Conservation (phyloP, 2,888 invertebrate species). For the Mimas tiliae region DNA sequence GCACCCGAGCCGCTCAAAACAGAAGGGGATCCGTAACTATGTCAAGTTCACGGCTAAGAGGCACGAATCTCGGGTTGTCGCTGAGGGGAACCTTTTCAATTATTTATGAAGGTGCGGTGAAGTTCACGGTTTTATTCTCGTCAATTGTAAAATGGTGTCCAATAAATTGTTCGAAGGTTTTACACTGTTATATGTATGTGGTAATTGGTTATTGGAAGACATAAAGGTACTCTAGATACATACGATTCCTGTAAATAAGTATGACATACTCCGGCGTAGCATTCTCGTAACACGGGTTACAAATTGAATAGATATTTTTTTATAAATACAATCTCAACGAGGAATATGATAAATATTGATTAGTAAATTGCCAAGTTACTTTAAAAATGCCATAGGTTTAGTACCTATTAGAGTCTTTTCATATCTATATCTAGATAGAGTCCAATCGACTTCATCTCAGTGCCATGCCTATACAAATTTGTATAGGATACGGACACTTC, state of each 20-base stretch:
- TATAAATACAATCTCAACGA: too few species aligned
- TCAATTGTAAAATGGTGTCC: background rate
- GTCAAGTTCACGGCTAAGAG: conserved; percentile 24
- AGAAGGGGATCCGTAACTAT: conserved; percentile 22
- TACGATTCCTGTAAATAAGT: too few species aligned
- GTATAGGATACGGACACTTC: conserved; percentile 4
- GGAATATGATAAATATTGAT: too few species aligned
- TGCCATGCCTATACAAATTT: background rate
- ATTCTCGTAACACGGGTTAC: too few species aligned
- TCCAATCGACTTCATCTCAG: background rate
- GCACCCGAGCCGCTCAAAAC: conserved; percentile 19
- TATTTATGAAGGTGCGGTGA: conserved; percentile 13
- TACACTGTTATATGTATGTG: background rate
- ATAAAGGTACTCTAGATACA: background rate
- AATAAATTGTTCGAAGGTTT: background rate
- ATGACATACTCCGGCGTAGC: too few species aligned
- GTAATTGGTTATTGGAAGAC: background rate
- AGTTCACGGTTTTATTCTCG: background rate
- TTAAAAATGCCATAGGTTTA: too few species aligned
- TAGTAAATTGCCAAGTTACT: too few species aligned
- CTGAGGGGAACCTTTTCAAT: conserved; percentile 18
- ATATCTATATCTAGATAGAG: background rate
- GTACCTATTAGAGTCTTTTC: too few species aligned
- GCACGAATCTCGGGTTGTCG: background rate
- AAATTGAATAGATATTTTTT: too few species aligned